Conservation (phyloP, 2,888 invertebrate genomes). For the Myathropa florea region DNA sequence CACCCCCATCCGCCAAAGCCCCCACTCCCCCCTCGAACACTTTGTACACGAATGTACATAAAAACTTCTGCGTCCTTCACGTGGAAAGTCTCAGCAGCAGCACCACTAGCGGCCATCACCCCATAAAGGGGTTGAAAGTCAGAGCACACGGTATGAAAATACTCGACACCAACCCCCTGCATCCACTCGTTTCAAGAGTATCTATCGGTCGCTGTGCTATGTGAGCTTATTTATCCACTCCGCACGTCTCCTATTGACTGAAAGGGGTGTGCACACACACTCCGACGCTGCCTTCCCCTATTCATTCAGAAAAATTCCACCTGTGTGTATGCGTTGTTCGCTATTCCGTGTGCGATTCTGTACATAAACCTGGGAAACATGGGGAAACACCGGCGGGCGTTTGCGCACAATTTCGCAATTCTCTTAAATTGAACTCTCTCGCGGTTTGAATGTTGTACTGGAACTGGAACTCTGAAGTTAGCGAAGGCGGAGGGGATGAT, state of each 20-base stretch:
- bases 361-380: conserved; percentile 28
- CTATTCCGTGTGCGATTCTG: not conserved
- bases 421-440: conserved; percentile 56
- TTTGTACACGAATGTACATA: conserved; percentile 22
- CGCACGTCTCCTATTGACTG: conserved; percentile 28
- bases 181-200: conserved; percentile 2
- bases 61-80: conserved; percentile 66
- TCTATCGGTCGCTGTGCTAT: conserved; percentile 43
- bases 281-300: conserved; percentile 30
- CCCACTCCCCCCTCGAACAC: not conserved
- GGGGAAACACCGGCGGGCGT: conserved; percentile 31
- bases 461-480: not conserved
- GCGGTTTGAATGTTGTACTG: not conserved
- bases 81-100: conserved; percentile 52
- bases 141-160: conserved; percentile 30
- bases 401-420: conserved; percentile 48
- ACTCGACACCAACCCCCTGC: conserved; percentile 33
- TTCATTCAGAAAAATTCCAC: conserved; percentile 71
- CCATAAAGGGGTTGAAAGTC: conserved; percentile 71
- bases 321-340: conserved; percentile 59
- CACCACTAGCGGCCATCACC: conserved; percentile 51
- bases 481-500: not conserved
- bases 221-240: conserved; percentile 58
- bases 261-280: conserved; percentile 49
- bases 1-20: not conserved